These are phyloP conservation scores for Eretmochelys imbricata DNA, from an alignment of 2,113 vertebrate species.

Conservation along the genomic window DNA sequence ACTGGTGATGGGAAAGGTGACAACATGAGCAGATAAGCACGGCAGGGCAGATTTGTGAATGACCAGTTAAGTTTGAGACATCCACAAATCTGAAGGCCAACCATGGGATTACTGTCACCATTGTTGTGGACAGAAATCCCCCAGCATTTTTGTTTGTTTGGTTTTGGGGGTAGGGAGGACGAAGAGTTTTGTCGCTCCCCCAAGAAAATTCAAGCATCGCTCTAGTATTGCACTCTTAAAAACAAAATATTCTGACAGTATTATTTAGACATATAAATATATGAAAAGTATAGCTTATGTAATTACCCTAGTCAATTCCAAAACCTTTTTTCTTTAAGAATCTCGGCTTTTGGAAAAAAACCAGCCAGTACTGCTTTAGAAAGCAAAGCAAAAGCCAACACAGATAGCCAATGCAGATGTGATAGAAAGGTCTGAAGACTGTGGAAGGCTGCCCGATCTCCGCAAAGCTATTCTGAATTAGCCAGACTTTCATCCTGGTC, in stretches of 20 bases:
- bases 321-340: not conserved
- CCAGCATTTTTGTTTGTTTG: not conserved
- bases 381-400: not conserved
- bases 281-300: not conserved
- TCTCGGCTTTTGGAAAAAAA: not conserved
- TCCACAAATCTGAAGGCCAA: not conserved
- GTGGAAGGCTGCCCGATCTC: not conserved
- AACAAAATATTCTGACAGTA: not conserved
- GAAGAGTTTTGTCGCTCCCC: not conserved
- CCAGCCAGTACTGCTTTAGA: not conserved
- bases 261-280: not conserved
- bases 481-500: not conserved
- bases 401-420: not conserved
- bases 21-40: not conserved
- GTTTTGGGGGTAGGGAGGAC: not conserved
- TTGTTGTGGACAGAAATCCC: not conserved
- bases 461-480: not conserved
- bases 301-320: not conserved
- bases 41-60: not conserved
- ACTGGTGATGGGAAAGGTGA: not conserved
- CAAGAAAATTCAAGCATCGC: not conserved
- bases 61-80: not conserved
- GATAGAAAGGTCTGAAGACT: not conserved
- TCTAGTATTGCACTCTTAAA: not conserved
- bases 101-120: not conserved